Conservation (phyloP, 2,888 invertebrate genomes). For the Thera obeliscata region DNA sequence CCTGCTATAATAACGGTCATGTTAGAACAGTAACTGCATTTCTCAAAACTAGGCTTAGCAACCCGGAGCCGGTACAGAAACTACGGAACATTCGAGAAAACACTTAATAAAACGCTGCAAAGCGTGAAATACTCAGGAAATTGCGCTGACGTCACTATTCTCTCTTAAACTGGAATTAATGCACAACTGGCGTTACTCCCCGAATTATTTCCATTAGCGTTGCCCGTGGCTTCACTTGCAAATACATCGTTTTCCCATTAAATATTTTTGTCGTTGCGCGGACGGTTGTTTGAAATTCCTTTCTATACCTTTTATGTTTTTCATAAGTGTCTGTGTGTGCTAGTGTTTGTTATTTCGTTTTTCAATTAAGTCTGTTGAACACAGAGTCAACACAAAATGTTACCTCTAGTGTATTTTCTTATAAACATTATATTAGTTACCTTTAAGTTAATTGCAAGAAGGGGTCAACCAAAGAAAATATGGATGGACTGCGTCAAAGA, state of each 20-base stretch:
- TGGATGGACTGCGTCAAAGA: no score
- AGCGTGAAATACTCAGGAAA: constrained; percentile 32
- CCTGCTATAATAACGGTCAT: not conserved
- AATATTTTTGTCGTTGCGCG: no score
- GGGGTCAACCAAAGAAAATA: no score
- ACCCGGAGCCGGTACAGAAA: constrained; percentile 19
- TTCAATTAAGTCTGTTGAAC: no score
- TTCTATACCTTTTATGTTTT: no score
- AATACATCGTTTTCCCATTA: not conserved
- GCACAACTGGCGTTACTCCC: constrained; percentile 24
- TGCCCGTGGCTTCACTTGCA: not conserved
- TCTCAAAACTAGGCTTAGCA: not conserved
- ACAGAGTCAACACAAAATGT: no score
- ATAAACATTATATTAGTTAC: no score
- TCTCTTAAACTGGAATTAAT: constrained; percentile 34
- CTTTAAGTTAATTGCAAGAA: no score
- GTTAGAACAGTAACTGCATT: not conserved
- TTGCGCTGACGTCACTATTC: constrained; percentile 31
- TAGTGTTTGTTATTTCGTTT: no score
- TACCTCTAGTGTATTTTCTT: no score
- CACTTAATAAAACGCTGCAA: constrained; percentile 33
- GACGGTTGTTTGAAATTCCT: no score
- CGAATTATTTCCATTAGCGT: constrained; percentile 24
- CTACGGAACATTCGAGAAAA: constrained; percentile 34
- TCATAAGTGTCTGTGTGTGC: no score